Evolutionary conservation across 2,797 vertebrate species (phyloP).

Genomic region (Notolepis coatsorum): DNA sequence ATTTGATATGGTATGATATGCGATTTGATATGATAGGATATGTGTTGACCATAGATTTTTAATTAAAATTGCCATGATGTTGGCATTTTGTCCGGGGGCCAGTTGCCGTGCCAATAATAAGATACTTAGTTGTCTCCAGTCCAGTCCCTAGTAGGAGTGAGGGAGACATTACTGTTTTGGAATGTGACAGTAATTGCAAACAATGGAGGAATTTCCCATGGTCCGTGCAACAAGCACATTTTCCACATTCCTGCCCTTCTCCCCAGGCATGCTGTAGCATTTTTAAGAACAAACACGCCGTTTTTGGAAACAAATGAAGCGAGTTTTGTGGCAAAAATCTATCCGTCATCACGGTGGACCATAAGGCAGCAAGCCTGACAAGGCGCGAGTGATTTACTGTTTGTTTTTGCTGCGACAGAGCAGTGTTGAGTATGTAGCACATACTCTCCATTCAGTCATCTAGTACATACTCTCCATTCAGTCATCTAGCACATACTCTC

Average conservation of each 20-base stretch:
- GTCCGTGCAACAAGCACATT: conserved; percentile 45
- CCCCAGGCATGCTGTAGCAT: conserved; percentile 33
- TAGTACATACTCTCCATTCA: no score
- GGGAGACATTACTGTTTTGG: conserved; percentile 43
- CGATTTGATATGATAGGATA: conserved; percentile 43
- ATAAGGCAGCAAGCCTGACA: conserved; percentile 25
- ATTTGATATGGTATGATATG: conserved; percentile 27
- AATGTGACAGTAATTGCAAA: conserved; percentile 64
- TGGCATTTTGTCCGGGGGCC: conserved; percentile 15
- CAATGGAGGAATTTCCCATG: conserved; percentile 69
- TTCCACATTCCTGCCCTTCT: conserved; percentile 59
- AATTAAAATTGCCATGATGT: conserved; percentile 47
- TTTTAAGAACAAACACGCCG: conserved; percentile 53
- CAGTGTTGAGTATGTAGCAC: conserved; percentile 17
- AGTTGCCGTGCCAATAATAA: conserved; percentile 29
- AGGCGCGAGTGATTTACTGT: conserved; percentile 27
- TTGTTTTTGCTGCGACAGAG: conserved; percentile 45
- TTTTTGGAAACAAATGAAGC: conserved; percentile 56
- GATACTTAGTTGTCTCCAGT: conserved; percentile 19
- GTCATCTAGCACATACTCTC: conserved; percentile 18
- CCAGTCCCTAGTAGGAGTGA: conserved; percentile 32
- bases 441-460: conserved; percentile 24
- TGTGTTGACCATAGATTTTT: conserved; percentile 22
- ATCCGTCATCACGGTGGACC: conserved; percentile 30
- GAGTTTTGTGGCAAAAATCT: conserved; percentile 22